phyloP scores from a whole-genome alignment of 2,888 invertebrate genomes.

The Rhagonycha lutea region DNA sequence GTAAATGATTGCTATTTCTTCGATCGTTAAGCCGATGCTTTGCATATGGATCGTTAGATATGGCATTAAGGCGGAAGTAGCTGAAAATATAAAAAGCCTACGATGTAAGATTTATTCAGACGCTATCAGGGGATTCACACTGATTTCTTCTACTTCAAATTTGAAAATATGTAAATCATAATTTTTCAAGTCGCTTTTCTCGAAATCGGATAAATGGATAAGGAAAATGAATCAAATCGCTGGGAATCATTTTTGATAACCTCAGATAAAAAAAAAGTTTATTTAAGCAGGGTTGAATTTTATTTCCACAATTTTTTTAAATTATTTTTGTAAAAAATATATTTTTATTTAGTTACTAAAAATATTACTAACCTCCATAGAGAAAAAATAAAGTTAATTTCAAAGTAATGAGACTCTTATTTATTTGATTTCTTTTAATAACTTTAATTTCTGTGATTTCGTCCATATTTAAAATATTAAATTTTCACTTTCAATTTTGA shows the following conservation, averaged over 20 bases:
- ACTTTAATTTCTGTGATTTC: not conserved
- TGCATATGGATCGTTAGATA: conserved; percentile 91
- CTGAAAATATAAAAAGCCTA: conserved; percentile 55
- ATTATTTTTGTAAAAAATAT: too few species aligned
- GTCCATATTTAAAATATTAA: conserved; percentile 1
- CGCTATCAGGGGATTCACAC: too few species aligned
- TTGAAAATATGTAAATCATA: too few species aligned
- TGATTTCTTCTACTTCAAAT: too few species aligned
- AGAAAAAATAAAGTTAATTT: conserved; percentile 82
- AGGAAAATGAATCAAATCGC: too few species aligned
- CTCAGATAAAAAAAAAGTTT: too few species aligned
- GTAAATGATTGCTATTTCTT: conserved; percentile 86
- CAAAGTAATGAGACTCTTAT: conserved; percentile 78
- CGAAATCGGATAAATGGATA: too few species aligned
- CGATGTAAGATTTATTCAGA: too few species aligned
- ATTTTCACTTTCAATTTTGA: not conserved
- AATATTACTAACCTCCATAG: conserved; percentile 66
- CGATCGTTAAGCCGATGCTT: conserved; percentile 82
- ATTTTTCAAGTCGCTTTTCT: too few species aligned
- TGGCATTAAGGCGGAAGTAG: conserved; percentile 81
- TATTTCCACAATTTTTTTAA: too few species aligned
- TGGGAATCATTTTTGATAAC: too few species aligned
- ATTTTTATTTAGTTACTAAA: not conserved
- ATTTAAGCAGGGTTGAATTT: too few species aligned
- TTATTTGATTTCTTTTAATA: conserved; percentile 57